Conservation (phyloP, 2,113 vertebrate genomes). For the Oxygymnocypris stewartii region DNA sequence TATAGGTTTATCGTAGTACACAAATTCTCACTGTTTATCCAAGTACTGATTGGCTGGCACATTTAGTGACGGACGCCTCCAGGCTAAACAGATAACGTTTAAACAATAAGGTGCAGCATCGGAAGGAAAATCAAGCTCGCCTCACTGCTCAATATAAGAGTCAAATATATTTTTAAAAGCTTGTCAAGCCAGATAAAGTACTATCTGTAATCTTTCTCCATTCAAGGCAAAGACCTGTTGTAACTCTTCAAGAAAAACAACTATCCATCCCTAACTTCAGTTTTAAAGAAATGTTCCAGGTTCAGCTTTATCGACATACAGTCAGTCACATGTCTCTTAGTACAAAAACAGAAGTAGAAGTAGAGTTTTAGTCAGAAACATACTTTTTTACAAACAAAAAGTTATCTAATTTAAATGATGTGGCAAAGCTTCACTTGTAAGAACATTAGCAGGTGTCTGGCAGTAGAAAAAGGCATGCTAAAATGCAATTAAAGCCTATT, state of each 20-base stretch:
- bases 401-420: not conserved
- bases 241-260: not conserved
- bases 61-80: not conserved
- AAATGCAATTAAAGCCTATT: not conserved
- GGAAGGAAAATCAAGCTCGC: constrained; percentile 14
- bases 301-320: not conserved
- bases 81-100: not conserved
- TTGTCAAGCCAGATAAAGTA: constrained; percentile 17
- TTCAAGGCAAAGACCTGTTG: constrained; percentile 4
- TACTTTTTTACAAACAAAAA: not conserved
- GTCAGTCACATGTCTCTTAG: not conserved
- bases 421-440: not conserved
- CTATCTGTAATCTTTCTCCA: not conserved
- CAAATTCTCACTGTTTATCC: not conserved
- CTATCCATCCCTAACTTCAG: not conserved
- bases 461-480: not conserved
- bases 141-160: not conserved
- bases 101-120: not conserved
- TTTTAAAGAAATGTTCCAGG: not conserved
- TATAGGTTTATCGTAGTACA: not conserved
- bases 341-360: not conserved
- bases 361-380: not conserved
- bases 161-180: constrained; percentile 33
- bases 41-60: not conserved
- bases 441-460: not conserved